These are phyloP conservation scores for Taenioides sp. DNA, from an alignment of 2,797 vertebrate species.

Conservation along the genomic window DNA sequence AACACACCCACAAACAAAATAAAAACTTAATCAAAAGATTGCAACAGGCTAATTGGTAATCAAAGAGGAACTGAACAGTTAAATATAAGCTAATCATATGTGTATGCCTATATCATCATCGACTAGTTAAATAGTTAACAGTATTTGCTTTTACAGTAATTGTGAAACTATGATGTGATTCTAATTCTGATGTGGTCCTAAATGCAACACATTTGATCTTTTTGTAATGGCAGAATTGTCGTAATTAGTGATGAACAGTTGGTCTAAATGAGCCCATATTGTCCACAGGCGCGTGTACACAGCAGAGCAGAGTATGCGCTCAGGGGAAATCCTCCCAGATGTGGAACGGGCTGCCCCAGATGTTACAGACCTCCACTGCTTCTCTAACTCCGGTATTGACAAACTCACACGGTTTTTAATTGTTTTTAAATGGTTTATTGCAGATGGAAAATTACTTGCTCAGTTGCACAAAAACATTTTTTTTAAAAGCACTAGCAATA, in stretches of 20 bases:
- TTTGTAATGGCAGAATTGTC: not conserved
- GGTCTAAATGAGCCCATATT: constrained; percentile 45
- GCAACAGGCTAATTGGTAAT: not conserved
- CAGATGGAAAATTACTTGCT: no score
- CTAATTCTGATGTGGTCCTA: no score
- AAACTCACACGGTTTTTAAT: constrained; percentile 14
- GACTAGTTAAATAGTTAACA: not conserved
- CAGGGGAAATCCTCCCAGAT: constrained; percentile 25
- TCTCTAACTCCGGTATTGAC: constrained; percentile 60
- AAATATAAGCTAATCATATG: not conserved
- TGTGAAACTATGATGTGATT: not conserved
- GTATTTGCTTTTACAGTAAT: not conserved
- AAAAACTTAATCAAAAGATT: no score
- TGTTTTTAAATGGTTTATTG: not conserved
- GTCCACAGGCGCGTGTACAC: constrained; percentile 71
- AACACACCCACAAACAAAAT: not conserved
- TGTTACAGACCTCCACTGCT: constrained; percentile 27
- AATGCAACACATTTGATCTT: no score
- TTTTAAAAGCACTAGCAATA: not conserved
- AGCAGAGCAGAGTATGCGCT: constrained; percentile 60
- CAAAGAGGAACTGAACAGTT: not conserved
- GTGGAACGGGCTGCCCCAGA: constrained; percentile 19
- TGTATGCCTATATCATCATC: not conserved
- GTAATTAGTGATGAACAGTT: constrained; percentile 23
- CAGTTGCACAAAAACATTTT: not conserved